A percentile compares a stretch with the other conserved stretches of the same genome.
Conservation (phyloP, 2,888 invertebrate species). For the Sinopyrophorus schimmeli region DNA sequence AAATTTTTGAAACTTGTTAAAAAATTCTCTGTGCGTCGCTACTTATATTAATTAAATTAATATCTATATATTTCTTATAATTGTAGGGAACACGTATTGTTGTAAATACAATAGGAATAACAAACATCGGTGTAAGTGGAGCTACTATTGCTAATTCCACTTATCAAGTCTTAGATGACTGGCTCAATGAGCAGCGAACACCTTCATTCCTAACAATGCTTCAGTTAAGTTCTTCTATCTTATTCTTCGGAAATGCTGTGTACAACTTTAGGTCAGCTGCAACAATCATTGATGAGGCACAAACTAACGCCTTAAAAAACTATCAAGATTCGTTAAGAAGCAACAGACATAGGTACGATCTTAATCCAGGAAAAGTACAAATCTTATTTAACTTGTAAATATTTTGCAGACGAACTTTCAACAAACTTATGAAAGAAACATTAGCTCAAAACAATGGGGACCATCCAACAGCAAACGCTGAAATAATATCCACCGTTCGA, state of each 20-base stretch:
- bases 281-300: conserved; percentile 56
- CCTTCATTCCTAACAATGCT: conserved; percentile 36
- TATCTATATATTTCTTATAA: conserved; percentile 1
- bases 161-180: conserved; percentile 31
- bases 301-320: conserved; percentile 58
- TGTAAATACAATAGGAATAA: conserved; percentile 31
- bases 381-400: not conserved
- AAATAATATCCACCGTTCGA: conserved; percentile 60
- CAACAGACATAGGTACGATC: conserved; percentile 57
- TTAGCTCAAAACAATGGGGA: conserved; percentile 56
- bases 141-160: conserved; percentile 33
- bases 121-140: conserved; percentile 33
- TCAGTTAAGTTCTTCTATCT: conserved; percentile 39
- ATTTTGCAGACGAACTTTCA: conserved; percentile 60
- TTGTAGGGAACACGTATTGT: conserved; percentile 27
- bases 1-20: too few species aligned
- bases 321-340: conserved; percentile 59
- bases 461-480: conserved; percentile 56
- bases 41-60: too few species aligned
- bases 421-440: conserved; percentile 62
- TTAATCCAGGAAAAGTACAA: not conserved
- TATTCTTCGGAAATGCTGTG: conserved; percentile 42
- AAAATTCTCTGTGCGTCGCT: too few species aligned
- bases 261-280: conserved; percentile 34
- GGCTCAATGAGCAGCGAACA: conserved; percentile 30